Conservation (phyloP, 2,113 vertebrate genomes). For the Hydrochoerus hydrochaeris region DNA sequence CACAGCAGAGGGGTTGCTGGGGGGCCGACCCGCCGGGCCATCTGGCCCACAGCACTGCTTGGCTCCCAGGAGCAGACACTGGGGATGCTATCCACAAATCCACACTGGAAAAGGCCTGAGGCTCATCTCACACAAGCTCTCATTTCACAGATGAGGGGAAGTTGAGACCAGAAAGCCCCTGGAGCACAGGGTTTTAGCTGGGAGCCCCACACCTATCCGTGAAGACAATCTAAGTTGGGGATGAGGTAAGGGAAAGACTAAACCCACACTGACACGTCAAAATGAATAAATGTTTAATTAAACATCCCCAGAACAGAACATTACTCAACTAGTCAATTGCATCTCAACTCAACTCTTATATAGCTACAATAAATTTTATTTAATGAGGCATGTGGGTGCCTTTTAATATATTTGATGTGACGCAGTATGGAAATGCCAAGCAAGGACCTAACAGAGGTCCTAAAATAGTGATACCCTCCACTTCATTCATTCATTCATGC, state of each 20-base stretch:
- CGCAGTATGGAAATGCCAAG: slow-evolving; percentile 24
- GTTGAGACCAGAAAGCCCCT: neutral
- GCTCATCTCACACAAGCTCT: too few relatives aligned
- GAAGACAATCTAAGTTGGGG: too few relatives aligned
- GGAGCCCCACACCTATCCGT: neutral
- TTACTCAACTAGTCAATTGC: slow-evolving; percentile 54
- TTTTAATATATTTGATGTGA: slow-evolving; percentile 57
- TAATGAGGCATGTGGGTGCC: slow-evolving; percentile 72
- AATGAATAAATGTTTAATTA: slow-evolving; percentile 73
- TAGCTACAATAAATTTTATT: slow-evolving; percentile 55
- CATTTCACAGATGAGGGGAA: neutral
- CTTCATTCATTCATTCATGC: neutral
- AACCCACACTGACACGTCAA: neutral
- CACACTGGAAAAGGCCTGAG: neutral
- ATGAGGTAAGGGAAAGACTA: neutral
- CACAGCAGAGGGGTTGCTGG: neutral
- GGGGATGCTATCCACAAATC: neutral
- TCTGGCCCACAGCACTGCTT: neutral
- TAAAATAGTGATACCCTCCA: slow-evolving; percentile 3
- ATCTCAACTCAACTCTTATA: slow-evolving; percentile 41
- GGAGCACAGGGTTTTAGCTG: rapidly evolving
- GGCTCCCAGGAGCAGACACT: rapidly evolving
- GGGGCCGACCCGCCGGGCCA: neutral
- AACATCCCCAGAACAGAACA: slow-evolving; percentile 46
- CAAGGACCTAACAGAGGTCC: neutral